These are phyloP conservation scores for Neodiprion lecontei DNA, from an alignment of 1,140 invertebrate species.

Conservation along the genomic window DNA sequence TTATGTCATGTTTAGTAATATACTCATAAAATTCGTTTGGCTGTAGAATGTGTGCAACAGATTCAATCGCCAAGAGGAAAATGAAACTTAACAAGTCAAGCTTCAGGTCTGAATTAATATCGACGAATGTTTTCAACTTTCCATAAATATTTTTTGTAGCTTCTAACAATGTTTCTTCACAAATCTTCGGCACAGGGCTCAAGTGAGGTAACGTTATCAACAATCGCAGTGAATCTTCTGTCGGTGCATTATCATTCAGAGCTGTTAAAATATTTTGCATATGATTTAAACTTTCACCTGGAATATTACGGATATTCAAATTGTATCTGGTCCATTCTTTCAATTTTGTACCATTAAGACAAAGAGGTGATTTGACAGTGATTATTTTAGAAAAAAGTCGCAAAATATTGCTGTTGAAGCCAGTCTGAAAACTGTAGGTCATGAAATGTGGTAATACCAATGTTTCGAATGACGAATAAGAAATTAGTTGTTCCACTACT, in stretches of 20 bases:
- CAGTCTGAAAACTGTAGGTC: slow-evolving; percentile 64
- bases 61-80: slow-evolving; percentile 62
- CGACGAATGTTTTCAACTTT: slow-evolving; percentile 31
- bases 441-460: slow-evolving; percentile 75
- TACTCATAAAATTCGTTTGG: slow-evolving; percentile 57
- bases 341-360: slow-evolving; percentile 65
- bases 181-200: slow-evolving; percentile 32
- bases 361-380: slow-evolving; percentile 69
- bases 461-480: slow-evolving; percentile 75
- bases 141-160: slow-evolving; percentile 34
- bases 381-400: slow-evolving; percentile 73
- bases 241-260: slow-evolving; percentile 26
- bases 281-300: slow-evolving; percentile 33
- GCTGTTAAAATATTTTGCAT: slow-evolving; percentile 35
- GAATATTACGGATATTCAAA: slow-evolving; percentile 64
- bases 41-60: slow-evolving; percentile 63
- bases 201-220: slow-evolving; percentile 53
- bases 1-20: slow-evolving; percentile 38
- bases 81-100: slow-evolving; percentile 39
- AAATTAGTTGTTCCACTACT: slow-evolving; percentile 70
- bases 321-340: slow-evolving; percentile 71
- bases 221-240: slow-evolving; percentile 41
- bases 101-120: slow-evolving; percentile 12
- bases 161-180: slow-evolving; percentile 33
- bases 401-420: slow-evolving; percentile 64